These are phyloP conservation scores for Anthonomus grandis DNA, from an alignment of 1,140 invertebrate genomes.

Conservation along the genomic window DNA sequence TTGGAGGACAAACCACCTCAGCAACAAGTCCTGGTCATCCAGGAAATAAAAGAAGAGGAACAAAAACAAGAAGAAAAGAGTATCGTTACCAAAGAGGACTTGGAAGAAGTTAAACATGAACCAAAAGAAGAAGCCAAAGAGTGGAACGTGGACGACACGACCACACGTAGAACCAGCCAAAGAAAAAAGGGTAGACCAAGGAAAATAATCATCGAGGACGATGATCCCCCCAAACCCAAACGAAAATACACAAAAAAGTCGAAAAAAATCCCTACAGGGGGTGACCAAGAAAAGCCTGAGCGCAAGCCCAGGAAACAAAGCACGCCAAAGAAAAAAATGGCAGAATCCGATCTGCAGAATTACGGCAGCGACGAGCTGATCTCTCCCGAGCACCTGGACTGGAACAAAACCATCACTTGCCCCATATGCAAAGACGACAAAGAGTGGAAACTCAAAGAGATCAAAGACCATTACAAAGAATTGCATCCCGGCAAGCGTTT, in stretches of 20 bases:
- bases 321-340: slow-evolving; percentile 15
- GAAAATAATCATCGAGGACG: slow-evolving; percentile 11
- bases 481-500: slow-evolving; percentile 33
- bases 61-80: neutral
- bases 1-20: neutral
- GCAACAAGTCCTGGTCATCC: neutral
- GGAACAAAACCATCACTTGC: slow-evolving; percentile 27
- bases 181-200: slow-evolving; percentile 31
- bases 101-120: slow-evolving; percentile 6
- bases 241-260: slow-evolving; percentile 13
- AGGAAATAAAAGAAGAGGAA: neutral
- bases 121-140: slow-evolving; percentile 12
- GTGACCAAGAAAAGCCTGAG: neutral
- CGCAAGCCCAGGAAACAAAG: slow-evolving; percentile 11
- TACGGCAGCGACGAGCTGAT: slow-evolving; percentile 23
- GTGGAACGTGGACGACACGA: too few relatives aligned
- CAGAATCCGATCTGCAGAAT: slow-evolving; percentile 6
- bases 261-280: neutral
- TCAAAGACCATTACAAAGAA: slow-evolving; percentile 34
- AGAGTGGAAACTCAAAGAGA: slow-evolving; percentile 26
- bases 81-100: neutral
- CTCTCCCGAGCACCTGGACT: slow-evolving; percentile 16
- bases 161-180: slow-evolving; percentile 6
- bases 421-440: slow-evolving; percentile 32
- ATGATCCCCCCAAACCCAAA: slow-evolving; percentile 10